Evolutionary conservation across 2,113 vertebrate genomes (phyloP).

Genomic region (Sisor rabdophorus): DNA sequence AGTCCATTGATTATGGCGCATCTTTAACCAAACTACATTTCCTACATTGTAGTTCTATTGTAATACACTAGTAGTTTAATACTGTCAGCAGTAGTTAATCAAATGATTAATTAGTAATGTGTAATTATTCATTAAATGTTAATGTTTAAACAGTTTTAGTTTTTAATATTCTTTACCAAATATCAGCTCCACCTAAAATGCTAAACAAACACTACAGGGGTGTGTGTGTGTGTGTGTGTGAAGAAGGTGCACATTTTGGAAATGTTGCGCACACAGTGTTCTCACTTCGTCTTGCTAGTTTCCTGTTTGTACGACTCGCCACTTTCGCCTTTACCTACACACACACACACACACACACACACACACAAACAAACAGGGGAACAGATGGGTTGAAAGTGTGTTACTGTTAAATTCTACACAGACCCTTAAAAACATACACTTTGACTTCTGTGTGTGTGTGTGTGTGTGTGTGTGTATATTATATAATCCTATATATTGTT

Average conservation of each 20-base stretch:
- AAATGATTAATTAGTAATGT: not conserved
- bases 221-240: not conserved
- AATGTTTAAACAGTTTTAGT: too few relatives aligned
- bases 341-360: not conserved
- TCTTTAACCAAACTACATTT: too few relatives aligned
- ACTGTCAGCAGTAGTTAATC: not conserved
- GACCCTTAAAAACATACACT: not conserved
- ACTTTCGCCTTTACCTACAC: conserved; percentile 1
- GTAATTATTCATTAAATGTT: too few relatives aligned
- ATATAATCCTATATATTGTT: not conserved
- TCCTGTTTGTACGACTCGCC: conserved; percentile 15
- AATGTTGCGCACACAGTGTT: not conserved
- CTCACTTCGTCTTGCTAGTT: not conserved
- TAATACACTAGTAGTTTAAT: not conserved
- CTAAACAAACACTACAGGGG: not conserved
- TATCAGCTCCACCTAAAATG: not conserved
- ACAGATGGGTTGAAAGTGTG: not conserved
- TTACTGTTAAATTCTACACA: conserved; percentile 5
- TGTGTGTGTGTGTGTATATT: not conserved
- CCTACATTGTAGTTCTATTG: too few relatives aligned
- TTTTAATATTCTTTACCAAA: too few relatives aligned
- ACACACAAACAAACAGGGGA: too few relatives aligned
- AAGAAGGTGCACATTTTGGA: not conserved
- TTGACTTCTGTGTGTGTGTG: not conserved
- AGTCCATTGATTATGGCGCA: too few relatives aligned